Evolutionary conservation across 1,140 invertebrate species (phyloP), one percentile per base, ranked within the genome.

Genomic region (Notospermus geniculatus): DNA sequence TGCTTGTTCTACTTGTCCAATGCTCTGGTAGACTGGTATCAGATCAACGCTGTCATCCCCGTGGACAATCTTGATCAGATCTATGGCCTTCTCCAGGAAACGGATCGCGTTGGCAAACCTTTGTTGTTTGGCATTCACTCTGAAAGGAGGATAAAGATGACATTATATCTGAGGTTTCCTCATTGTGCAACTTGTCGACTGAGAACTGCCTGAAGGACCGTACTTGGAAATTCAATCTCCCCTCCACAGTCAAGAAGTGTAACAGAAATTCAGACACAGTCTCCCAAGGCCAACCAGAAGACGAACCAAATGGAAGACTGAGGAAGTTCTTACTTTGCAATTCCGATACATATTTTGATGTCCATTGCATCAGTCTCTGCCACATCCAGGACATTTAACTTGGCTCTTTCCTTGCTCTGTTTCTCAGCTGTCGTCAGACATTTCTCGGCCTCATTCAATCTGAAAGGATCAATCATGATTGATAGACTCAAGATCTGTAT

Each of bases 81-180:
- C 73, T 27, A 77, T 60, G 0, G 71, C 67, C 64, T 78, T 74
- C 58, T 79, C 77, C 64, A 71, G 78, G 62, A 77, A 68, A 2
- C 63, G 62, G 25, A 65, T 67, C 15, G 77, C 68, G 29, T 71
- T 54, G 4, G 77, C 73, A 67, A 71, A 61, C 60, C 78, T 80
- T 66, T 79, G 73, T 66, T 80, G 76, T 60, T 69, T 70, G 30
- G 67, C 71, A 59, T 69, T 65, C 55, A 80, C 65, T 63, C 78
- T 80, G 62, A 25, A 62, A 64, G 57, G 57, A 43, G 11, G n/a
- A 71, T 11, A 43, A 13, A 19, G 19, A 60, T n/a, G 45, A 60
- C 25, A 57, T 60, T 13, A 50, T 19, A 50, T 17, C 57, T 41
- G 5, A 25, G 9, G 15, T 15, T 50, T 7, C 46, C 9, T 50